phyloP scores from a whole-genome alignment of 2,797 vertebrate species.

The Halcyon chelicuti region DNA sequence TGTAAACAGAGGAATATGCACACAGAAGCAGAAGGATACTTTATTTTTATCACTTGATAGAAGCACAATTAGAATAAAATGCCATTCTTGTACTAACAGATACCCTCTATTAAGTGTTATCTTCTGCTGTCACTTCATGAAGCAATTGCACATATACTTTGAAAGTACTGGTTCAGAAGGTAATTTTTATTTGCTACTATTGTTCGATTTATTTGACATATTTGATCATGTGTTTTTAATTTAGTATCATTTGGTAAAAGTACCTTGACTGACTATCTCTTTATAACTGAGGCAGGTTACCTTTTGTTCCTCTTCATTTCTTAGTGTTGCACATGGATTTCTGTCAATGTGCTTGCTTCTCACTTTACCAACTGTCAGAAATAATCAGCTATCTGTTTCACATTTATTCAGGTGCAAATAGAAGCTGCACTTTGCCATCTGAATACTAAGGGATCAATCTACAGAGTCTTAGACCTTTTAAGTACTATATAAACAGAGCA shows the following conservation, averaged over 20 bases:
- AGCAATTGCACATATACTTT: background rate
- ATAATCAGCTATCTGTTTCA: constrained; percentile 62
- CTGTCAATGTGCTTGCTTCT: constrained; percentile 59
- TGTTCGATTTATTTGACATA: background rate
- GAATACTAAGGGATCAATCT: constrained; percentile 42
- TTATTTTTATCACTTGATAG: background rate
- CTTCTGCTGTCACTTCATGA: background rate
- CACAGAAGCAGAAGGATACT: background rate
- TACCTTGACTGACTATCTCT: background rate
- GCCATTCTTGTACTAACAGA: background rate
- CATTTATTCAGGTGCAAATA: constrained; percentile 61
- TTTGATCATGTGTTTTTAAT: background rate
- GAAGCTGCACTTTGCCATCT: constrained; percentile 39
- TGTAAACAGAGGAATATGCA: background rate
- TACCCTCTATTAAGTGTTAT: background rate
- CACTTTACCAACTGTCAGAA: constrained; percentile 67
- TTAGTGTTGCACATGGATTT: constrained; percentile 35
- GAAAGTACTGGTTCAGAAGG: background rate
- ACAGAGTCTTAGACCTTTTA: background rate
- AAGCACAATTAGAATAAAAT: background rate
- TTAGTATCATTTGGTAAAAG: background rate
- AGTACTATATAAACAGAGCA: background rate
- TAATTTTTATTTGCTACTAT: background rate
- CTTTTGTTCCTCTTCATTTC: constrained; percentile 6
- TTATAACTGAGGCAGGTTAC: constrained; percentile 5